Evolutionary conservation across 2,888 invertebrate species (phyloP), one percentile per base, ranked within the genome.

Genomic region (Temnothorax rugatulus): DNA sequence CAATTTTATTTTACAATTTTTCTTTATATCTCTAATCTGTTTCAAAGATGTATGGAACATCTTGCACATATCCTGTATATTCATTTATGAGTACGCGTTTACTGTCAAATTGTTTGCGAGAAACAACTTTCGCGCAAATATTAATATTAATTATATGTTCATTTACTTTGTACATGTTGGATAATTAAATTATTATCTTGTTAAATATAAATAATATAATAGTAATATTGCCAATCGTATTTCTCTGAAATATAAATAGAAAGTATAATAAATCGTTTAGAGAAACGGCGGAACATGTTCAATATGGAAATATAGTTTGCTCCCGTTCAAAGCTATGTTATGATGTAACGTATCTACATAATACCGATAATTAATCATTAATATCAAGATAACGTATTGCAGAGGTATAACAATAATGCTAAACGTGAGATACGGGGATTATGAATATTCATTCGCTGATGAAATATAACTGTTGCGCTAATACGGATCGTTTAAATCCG

Each of bases 401-500:
- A 21, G 34, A 79, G 57, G 50, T 77, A 41, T 57, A 71, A 59
- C 25, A 73, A 73, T 38, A 21, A 77, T 54, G 77, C 54, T 54
- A 47, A 71, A 8, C 34, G 59, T 21, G 57, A 59, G 57, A 71
- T 69, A 57, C 29, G 5, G 47, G 34, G 59, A 61, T 47, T 71
- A 52, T 71, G 73, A 73, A 61, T 77, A 77, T 73, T 71, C 59
- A 79, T 44, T 21, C 38, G 47, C 21, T 44, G 25, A n/a, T 41
- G 73, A 59, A 79, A 79, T 79, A 79, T 81, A 81, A 81, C 59
- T 81, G 71, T 71, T 71, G 79, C 59, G 73, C 79, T 81, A 73
- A 81, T 81, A 79, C 34, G 38, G 25, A 73, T 81, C 59, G 38
- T 73, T 81, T 81, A 50, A 81, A 81, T 81, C 73, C 59, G 59